Evolutionary conservation across 2,888 invertebrate species (phyloP), one percentile per base, ranked within the genome.

Genomic region (Volucella inflata): DNA sequence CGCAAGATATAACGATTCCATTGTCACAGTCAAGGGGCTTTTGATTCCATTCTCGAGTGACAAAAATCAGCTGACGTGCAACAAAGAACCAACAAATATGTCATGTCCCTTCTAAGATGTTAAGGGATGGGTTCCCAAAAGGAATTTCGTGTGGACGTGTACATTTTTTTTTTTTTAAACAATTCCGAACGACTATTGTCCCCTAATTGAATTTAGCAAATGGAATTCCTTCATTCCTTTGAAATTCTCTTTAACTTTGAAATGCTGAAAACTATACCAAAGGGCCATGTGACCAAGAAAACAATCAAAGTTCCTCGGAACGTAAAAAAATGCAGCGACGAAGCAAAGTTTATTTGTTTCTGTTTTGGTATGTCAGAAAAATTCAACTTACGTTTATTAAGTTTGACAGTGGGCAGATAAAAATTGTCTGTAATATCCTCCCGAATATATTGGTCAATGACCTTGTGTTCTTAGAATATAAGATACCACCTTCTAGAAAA

Each of bases 141-240:
- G 38, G 44, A 53, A 74, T 64, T 74, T 74, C 30, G 16, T 38
- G 44, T 44, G 11, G 11, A 12, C 11, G 2, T n/a, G n/a, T 60
- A 3, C 21, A 11, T 17, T 10, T 44, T 14, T 44, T 38, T 65
- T 11, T 50, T 38, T 65, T 53, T 44, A 78, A 65, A 42, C 57
- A 59, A 51, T 72, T 42, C 16, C 14, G 60, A 55, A 42, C 57
- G 42, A 65, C 42, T 38, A 65, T 78, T 55, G 60, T 67, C 16
- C 36, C 46, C 60, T 80, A 67, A 80, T 80, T 80, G 74, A 68
- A 80, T 62, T 68, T 53, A 65, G 64, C 78, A 65, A 30, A 71
- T 70, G 17, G 78, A 71, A 65, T 78, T 55, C 42, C 55, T 68
- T 60, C 42, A 6, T 50, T 36, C 38, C 42, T 30, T 59, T 50